Conservation (phyloP, 1,140 invertebrate species). For the Listronotus oregonensis region DNA sequence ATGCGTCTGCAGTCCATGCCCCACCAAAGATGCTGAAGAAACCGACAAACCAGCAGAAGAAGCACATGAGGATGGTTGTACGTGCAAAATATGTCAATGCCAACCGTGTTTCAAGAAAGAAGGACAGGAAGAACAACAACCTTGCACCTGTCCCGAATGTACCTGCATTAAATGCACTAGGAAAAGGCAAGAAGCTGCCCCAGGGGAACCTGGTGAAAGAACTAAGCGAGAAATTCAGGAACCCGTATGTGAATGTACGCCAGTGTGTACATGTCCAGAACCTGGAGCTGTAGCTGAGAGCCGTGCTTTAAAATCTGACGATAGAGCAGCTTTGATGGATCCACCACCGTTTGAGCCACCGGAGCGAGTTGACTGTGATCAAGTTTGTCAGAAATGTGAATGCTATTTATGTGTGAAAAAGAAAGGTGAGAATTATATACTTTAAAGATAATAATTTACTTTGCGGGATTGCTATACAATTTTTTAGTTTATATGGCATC, state of each 20-base stretch:
- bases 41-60: no score
- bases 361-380: conserved; percentile 18
- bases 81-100: not conserved
- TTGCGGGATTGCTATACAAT: not conserved
- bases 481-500: no score
- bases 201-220: not conserved
- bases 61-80: no score
- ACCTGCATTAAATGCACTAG: conserved; percentile 8
- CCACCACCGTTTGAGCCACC: conserved; percentile 33
- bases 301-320: not conserved
- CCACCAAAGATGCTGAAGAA: no score
- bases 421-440: not conserved
- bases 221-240: no score
- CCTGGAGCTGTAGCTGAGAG: no score
- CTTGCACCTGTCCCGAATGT: conserved; percentile 18
- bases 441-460: not conserved
- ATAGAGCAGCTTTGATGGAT: conserved; percentile 3
- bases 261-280: no score
- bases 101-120: conserved; percentile 8
- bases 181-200: conserved; percentile 6
- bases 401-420: conserved; percentile 14
- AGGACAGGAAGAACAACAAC: not conserved
- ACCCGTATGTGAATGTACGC: not conserved
- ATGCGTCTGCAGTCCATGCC: no score
- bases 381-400: conserved; percentile 18